These are phyloP conservation scores for Lichenostomus cassidix DNA, from an alignment of 2,113 vertebrate species.

Conservation along the genomic window DNA sequence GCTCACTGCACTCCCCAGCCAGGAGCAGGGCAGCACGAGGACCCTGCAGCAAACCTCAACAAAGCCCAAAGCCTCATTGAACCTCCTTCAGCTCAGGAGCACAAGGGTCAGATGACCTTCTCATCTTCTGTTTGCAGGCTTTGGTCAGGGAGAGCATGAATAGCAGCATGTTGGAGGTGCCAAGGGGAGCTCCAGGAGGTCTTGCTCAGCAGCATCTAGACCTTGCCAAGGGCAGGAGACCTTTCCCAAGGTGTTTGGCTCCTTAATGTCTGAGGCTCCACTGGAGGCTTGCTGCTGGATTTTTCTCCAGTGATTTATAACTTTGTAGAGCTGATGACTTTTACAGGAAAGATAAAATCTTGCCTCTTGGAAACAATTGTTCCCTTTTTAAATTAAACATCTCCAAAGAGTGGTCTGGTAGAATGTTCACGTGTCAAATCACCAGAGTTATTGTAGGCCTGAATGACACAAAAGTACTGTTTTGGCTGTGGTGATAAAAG, in stretches of 20 bases:
- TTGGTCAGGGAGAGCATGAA: rapidly evolving
- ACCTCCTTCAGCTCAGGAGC: not conserved
- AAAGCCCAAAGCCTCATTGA: not conserved
- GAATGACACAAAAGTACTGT: not conserved
- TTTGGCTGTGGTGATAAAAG: not conserved
- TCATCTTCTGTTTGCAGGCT: rapidly evolving
- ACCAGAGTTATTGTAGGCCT: not conserved
- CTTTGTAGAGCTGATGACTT: not conserved
- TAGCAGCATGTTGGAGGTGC: rapidly evolving
- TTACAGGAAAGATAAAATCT: conserved; percentile 36
- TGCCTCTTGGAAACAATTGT: not conserved
- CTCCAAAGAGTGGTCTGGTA: not conserved
- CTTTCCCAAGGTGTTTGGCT: not conserved
- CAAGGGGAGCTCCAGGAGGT: not conserved
- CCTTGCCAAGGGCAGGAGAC: not conserved
- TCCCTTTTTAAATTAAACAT: not conserved
- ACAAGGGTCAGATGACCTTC: rapidly evolving
- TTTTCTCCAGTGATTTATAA: conserved; percentile 8
- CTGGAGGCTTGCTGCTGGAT: not conserved
- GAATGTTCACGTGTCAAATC: not conserved
- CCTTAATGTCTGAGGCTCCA: not conserved
- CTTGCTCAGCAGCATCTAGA: not conserved
- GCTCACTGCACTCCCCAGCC: too few relatives aligned
- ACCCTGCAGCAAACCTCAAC: not conserved
- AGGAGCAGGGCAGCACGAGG: not conserved